Base-by-base conservation (phyloP, 2,888 invertebrate species). In the Pterostichus niger region DNA sequence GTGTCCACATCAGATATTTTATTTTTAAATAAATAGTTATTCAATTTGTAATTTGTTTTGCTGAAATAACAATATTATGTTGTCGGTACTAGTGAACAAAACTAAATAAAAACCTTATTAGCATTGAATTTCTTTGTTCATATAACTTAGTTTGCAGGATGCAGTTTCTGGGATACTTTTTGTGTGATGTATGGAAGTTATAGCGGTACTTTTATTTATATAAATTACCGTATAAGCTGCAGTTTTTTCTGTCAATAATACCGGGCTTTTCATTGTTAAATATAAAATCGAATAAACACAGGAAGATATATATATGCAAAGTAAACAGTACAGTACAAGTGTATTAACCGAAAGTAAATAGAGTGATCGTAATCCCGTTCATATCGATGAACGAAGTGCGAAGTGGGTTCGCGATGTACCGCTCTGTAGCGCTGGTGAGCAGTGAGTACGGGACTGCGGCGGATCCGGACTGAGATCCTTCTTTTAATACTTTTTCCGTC, bases 401-500 rank as follows among this genome's bases (percentile, higher is more conserved):
- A 6, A 3, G 40, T 40, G 1, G 24, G 1, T 24, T 31, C 9
- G 35, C n/a, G 11, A 9, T 52, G 49, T 31, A 9, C 77, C 77
- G 77, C 77, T 77, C 77, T 9, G 9, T 6, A 13, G 35, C 6
- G 11, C 11, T 56, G 5, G 33, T 6, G 56, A 5, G 10, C 13
- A 6, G 46, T 5, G 44, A 46, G 17, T 61, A 79, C n/a, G 46
- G 77, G 77, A 76, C 73, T 73, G 76, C 82, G 81, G 76, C 82
- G 81, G 82, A 75, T 82, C 82, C 83, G 76, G 40, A 56, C 35
- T 49, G 77, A 77, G 83, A 83, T 83, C 76, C 76, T 83, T 83
- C 83, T 83, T 83, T 83, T 83, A 83, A 83, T 83, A 83, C 83
- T 83, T 83, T 83, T 83, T 83, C 83, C 83, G 83, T 83, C 77